A percentile compares a stretch with the other conserved stretches of the same genome.
Conservation (phyloP, 2,113 vertebrate genomes). For the Pelmatolapia mariae region DNA sequence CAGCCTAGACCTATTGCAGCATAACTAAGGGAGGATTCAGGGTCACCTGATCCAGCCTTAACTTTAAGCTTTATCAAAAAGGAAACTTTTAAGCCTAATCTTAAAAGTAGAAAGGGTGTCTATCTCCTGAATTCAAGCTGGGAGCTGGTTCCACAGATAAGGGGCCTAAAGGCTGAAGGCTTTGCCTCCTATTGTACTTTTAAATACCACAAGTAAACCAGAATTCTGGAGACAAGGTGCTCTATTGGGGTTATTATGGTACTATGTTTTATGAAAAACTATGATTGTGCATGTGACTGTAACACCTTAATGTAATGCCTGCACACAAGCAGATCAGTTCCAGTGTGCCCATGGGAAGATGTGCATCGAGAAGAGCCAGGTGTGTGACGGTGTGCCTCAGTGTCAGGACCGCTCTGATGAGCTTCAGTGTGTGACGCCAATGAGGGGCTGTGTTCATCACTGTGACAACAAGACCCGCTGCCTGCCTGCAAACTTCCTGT, state of each 20-base stretch:
- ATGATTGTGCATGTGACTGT: not conserved
- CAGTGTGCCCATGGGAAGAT: constrained; percentile 66
- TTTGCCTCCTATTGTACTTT: not conserved
- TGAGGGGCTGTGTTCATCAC: constrained; percentile 65
- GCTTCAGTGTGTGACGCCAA: constrained; percentile 44
- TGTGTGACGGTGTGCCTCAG: constrained; percentile 75
- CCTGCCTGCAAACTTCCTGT: constrained; percentile 75
- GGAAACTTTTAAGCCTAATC: not conserved
- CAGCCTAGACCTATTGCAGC: not conserved
- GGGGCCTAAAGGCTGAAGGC: not conserved
- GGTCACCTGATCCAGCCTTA: not conserved
- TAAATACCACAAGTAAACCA: not conserved
- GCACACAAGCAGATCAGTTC: constrained; percentile 64
- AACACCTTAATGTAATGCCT: not conserved
- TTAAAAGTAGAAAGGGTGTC: not conserved
- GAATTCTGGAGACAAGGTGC: not conserved
- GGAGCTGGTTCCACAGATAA: not conserved
- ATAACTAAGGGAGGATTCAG: not conserved
- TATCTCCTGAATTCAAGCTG: not conserved
- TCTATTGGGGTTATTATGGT: not conserved
- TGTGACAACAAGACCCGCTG: constrained; percentile 76
- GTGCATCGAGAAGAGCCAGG: constrained; percentile 64
- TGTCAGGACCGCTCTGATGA: constrained; percentile 85
- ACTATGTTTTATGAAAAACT: not conserved
- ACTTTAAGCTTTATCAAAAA: not conserved